Conservation (phyloP, 2,797 vertebrate genomes). For the Myioborus melanocephalus region DNA sequence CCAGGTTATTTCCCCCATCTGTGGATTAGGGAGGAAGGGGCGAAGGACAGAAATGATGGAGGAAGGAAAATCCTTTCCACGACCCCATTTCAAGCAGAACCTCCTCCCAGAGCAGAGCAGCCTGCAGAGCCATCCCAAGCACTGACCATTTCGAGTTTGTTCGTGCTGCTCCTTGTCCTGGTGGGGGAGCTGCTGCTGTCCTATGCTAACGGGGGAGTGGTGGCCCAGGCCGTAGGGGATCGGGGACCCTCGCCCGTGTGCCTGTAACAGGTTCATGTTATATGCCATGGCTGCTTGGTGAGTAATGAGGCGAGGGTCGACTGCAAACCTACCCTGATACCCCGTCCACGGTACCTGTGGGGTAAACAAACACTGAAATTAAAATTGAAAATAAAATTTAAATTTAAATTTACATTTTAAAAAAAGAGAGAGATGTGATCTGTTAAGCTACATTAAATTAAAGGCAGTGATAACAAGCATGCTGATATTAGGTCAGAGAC, state of each 20-base stretch:
- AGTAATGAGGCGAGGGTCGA: constrained; percentile 95
- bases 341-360: constrained; percentile 91
- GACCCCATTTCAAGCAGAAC: background rate
- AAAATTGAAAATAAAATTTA: background rate
- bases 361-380: background rate
- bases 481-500: background rate
- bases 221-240: constrained; percentile 90
- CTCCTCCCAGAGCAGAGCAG: background rate
- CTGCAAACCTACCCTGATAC: constrained; percentile 95
- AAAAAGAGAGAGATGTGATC: background rate
- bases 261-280: constrained; percentile 94
- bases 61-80: background rate
- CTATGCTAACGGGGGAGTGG: constrained; percentile 88
- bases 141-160: constrained; percentile 86
- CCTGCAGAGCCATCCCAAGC: background rate
- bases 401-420: background rate
- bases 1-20: background rate
- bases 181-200: constrained; percentile 78
- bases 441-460: background rate
- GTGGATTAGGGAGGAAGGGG: background rate
- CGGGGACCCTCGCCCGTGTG: constrained; percentile 91
- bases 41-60: accelerated
- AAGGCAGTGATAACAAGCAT: background rate
- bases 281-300: constrained; percentile 96
- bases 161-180: constrained; percentile 93